Base-by-base conservation (phyloP, 2,888 invertebrate species). In the Incurvaria masculella region DNA sequence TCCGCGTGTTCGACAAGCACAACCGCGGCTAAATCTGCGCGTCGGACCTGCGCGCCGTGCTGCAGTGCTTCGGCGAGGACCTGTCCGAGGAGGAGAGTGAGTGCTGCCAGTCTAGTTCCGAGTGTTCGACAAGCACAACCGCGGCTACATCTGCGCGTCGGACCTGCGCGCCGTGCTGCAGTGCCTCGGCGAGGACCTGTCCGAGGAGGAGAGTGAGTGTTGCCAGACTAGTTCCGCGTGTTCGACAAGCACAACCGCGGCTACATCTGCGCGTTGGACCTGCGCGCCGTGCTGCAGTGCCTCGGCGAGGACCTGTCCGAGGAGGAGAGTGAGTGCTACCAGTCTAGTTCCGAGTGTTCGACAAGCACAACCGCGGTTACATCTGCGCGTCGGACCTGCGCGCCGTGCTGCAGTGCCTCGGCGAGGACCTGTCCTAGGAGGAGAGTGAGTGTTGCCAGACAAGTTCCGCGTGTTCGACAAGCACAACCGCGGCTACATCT, bases 191-290 rank as follows among this genome's bases (percentile, higher is more conserved):
- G 81, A 82, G 49, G 83, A 82, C 27, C 83, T 84, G 1, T 84
- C 86, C 0, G 89, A 90, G 61, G 89, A 91, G 61, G 91, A 91
- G 64, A 91, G 61, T 83, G 90, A 49, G 91, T 91, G 59, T 69
- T 91, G 10, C 74, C 92, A 19, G 94, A 94, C 63, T 93, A 93
- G 6, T 93, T 94, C 70, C 80, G 92, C 53, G 93, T 93, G 17
- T 94, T 94, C 62, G 94, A 94, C 66, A 94, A 94, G 60, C 93
- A 93, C 62, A 93, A 93, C 70, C 82, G 93, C n/a, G 93, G 94
- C 0, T 94, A 92, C 65, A 94, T 94, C 59, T 92, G 92, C 45
- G 92, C 93, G 2, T 92, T 91, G 0, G 94, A 94, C 65, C 75
- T 94, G 52, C 76, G 93, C 54, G 93, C 93, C 0, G 94, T 94